A percentile compares a stretch with the other conserved stretches of the same genome.
Evolutionary conservation across 1,140 invertebrate genomes (phyloP).

Genomic region (Nymphalis io): DNA sequence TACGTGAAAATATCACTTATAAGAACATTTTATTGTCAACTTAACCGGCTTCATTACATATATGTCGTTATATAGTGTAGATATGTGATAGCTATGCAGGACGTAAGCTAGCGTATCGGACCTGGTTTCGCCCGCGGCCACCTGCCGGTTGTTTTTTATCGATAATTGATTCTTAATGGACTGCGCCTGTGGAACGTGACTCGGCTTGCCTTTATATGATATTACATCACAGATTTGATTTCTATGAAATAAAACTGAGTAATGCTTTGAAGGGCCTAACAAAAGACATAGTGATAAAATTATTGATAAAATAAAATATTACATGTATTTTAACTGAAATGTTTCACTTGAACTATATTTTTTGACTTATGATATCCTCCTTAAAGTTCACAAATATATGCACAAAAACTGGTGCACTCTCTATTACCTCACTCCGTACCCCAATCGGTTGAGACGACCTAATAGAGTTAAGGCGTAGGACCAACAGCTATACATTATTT

Average conservation of each 20-base stretch:
- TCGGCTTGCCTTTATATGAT: conserved; percentile 20
- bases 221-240: conserved; percentile 10
- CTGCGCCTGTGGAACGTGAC: conserved; percentile 24
- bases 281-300: no score
- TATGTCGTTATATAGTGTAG: background rate
- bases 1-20: background rate
- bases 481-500: no score
- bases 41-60: background rate
- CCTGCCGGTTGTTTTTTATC: conserved; percentile 49
- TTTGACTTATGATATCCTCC: no score
- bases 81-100: background rate
- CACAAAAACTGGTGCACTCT: no score
- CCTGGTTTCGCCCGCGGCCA: conserved; percentile 34
- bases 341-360: no score
- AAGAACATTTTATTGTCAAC: background rate
- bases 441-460: no score
- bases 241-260: background rate
- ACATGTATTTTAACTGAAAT: no score
- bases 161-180: conserved; percentile 71
- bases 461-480: no score
- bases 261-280: background rate
- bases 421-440: no score
- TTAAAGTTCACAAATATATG: no score
- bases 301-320: no score
- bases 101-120: conserved; percentile 1